Evolutionary conservation across 2,888 invertebrate species (phyloP).

Genomic region (Euzophera pinguis): DNA sequence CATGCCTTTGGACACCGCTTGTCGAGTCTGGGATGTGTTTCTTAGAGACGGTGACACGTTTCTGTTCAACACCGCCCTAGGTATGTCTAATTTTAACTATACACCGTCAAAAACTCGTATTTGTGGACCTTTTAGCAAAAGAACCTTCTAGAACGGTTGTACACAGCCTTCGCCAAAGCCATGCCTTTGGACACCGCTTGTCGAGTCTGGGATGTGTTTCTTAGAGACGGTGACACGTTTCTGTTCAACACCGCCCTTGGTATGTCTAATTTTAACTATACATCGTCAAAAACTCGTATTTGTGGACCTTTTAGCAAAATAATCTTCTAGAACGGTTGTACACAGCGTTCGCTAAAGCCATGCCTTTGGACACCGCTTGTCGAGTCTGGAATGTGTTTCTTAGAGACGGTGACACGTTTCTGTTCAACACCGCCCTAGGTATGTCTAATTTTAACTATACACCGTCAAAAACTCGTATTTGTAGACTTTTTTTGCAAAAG

Average conservation of each 20-base stretch:
- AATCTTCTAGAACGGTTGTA: constrained; percentile 95
- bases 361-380: constrained; percentile 93
- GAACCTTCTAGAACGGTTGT: constrained; percentile 92
- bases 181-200: constrained; percentile 94
- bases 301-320: too few relatives aligned
- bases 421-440: constrained; percentile 92
- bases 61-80: constrained; percentile 91
- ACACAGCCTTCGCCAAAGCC: constrained; percentile 93
- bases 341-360: constrained; percentile 92
- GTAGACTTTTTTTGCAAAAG: too few relatives aligned
- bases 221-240: constrained; percentile 92
- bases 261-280: constrained; percentile 41
- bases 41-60: constrained; percentile 93
- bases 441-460: constrained; percentile 30
- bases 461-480: background rate
- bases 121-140: too few relatives aligned
- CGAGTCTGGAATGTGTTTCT: constrained; percentile 94
- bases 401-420: constrained; percentile 92
- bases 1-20: constrained; percentile 92
- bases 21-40: constrained; percentile 94
- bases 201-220: constrained; percentile 93
- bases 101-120: background rate
- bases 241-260: constrained; percentile 92
- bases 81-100: constrained; percentile 59
- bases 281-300: background rate